Base-by-base conservation (phyloP, 2,113 vertebrate genomes). In the Sarotherodon lohbergeri region DNA sequence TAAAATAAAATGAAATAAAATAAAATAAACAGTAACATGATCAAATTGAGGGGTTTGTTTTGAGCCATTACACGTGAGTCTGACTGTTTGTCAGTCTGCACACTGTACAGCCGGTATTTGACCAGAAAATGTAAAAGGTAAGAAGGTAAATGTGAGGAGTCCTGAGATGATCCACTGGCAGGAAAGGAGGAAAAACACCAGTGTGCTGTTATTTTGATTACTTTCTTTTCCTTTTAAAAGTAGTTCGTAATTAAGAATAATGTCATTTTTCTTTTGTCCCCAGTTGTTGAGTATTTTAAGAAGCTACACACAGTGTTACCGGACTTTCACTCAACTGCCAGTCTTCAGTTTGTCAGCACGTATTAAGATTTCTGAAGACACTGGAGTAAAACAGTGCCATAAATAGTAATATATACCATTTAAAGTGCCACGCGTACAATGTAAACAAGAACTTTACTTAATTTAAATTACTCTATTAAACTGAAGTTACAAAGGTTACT, bases 161-260 rank as follows among this genome's bases (percentile, higher is more conserved):
- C 19, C 19, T 68, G 63, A 3, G 6, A 68, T 41, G 63, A 68
- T 12, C 36, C 6, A 39, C 7, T 22, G 41, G 39, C 41, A 46
- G 41, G 14, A 27, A 73, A 73, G 22, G 16, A 71, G 22, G 13
- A 46, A 9, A 71, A 43, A 24, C 34, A 63, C 29, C 59, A 36
- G 32, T 0, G 59, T 36, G 32, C 2, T 7, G 32, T 63, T 9
- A 0, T 63, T 63, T 19, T 7, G 9, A 36, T 63, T 11, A 63
- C 32, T 63, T 36, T 63, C 59, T 63, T 63, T 63, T 63, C 32
- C 32, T 36, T 63, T n/a, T 63, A 63, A 63, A 34, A 63, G 17
- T 4, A 63, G 5, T 0, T 63, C 19, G 16, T 63, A 63, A 34
- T 63, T 6, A 63, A 63, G 29, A 63, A 11, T 34, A 63, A 34